Evolutionary conservation across 2,113 vertebrate species (phyloP).

Genomic region (Collichthys lucidus): DNA sequence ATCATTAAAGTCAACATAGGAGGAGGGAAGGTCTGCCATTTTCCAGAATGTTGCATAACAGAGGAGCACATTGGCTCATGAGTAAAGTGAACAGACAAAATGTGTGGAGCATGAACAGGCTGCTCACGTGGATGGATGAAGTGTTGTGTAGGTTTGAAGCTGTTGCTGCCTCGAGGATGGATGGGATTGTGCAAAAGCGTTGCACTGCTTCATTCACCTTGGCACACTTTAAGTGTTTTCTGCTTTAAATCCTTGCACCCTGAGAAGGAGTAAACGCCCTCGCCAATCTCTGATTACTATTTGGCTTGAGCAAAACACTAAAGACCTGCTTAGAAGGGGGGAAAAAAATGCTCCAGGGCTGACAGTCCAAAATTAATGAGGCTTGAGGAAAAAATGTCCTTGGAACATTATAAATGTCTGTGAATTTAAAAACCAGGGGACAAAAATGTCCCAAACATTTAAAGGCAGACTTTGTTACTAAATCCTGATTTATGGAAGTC

Average conservation of each 20-base stretch:
- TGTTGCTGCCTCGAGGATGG: conserved; percentile 14
- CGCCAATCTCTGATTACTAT: conserved; percentile 4
- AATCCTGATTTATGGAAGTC: conserved; percentile 32
- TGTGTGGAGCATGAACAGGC: conserved; percentile 28
- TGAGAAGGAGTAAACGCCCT: conserved; percentile 15
- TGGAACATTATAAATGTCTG: conserved; percentile 34
- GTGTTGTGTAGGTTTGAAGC: conserved; percentile 16
- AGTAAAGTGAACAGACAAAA: conserved; percentile 50
- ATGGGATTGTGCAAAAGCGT: background rate
- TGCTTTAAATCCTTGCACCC: conserved; percentile 21
- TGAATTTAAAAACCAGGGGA: conserved; percentile 17
- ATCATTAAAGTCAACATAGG: conserved; percentile 37
- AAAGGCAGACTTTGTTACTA: background rate
- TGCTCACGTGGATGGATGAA: conserved; percentile 3
- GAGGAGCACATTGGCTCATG: conserved; percentile 46
- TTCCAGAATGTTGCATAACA: conserved; percentile 53
- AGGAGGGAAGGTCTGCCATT: conserved; percentile 20
- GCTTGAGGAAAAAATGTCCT: conserved; percentile 37
- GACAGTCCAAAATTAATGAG: conserved; percentile 53
- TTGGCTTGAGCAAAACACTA: conserved; percentile 14
- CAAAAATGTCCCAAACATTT: conserved; percentile 23
- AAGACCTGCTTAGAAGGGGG: background rate
- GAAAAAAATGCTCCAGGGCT: conserved; percentile 20
- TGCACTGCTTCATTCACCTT: conserved; percentile 34
- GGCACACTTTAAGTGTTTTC: background rate